Evolutionary conservation across 2,797 vertebrate genomes (phyloP).

Genomic region (Apogon hyalosoma): DNA sequence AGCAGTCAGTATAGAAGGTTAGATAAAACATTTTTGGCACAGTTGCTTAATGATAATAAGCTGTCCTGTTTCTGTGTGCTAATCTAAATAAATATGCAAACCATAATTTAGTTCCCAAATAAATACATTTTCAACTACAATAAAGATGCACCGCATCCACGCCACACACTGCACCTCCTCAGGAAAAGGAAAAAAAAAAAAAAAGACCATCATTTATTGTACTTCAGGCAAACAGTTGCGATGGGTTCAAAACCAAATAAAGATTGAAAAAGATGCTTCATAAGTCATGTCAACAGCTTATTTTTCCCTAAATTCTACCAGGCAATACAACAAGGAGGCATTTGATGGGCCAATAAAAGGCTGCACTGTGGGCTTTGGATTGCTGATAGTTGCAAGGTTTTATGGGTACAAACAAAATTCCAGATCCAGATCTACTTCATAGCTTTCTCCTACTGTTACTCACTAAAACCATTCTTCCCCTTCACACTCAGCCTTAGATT

Average conservation of each 20-base stretch:
- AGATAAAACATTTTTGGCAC: constrained; percentile 88
- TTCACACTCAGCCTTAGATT: constrained; percentile 50
- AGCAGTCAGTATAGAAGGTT: constrained; percentile 83
- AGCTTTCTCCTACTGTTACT: constrained; percentile 39
- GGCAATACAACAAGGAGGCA: constrained; percentile 72
- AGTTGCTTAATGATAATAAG: constrained; percentile 85
- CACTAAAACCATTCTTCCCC: constrained; percentile 44
- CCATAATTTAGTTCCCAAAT: constrained; percentile 88
- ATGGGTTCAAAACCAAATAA: constrained; percentile 62
- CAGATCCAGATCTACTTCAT: constrained; percentile 49
- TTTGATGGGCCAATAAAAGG: constrained; percentile 67
- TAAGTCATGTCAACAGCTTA: constrained; percentile 65
- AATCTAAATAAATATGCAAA: constrained; percentile 89
- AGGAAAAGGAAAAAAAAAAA: constrained; percentile 46
- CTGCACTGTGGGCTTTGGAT: constrained; percentile 58
- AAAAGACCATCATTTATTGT: constrained; percentile 64
- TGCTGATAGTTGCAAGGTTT: constrained; percentile 35
- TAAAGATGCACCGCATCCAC: constrained; percentile 87
- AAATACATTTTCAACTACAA: constrained; percentile 87
- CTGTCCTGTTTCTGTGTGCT: constrained; percentile 80
- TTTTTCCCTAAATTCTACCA: constrained; percentile 53
- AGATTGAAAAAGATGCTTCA: constrained; percentile 67
- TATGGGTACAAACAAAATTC: constrained; percentile 50
- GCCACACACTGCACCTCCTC: constrained; percentile 71
- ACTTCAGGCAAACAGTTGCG: constrained; percentile 75